Percentiles rank a stretch among this genome's conserved stretches.
Conservation (phyloP, 2,113 vertebrate genomes). For the Aramus guarauna region DNA sequence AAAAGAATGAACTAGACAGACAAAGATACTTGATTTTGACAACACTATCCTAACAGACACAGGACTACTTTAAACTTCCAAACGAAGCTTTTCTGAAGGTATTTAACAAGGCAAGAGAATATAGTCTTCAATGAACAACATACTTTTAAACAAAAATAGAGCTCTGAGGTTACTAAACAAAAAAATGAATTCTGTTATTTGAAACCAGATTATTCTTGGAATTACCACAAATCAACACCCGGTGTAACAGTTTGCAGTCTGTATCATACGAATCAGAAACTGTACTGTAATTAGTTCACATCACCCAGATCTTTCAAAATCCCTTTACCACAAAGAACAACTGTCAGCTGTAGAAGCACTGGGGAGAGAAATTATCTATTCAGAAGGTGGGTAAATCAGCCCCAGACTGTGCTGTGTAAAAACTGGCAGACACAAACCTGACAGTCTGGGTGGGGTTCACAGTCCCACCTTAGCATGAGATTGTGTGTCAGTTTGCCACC, state of each 20-base stretch:
- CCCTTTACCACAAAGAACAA: neutral
- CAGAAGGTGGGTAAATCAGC: neutral
- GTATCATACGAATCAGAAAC: neutral
- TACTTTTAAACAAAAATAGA: neutral
- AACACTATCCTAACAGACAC: neutral
- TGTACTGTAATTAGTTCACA: neutral
- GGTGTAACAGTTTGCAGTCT: neutral
- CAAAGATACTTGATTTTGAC: neutral
- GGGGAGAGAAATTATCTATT: neutral
- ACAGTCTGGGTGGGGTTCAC: neutral
- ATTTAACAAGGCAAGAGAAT: neutral
- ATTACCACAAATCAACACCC: neutral
- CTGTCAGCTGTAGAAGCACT: neutral
- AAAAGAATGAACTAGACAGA: neutral
- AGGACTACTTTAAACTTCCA: neutral
- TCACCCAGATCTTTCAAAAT: slow-evolving; percentile 3
- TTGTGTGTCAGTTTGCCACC: neutral
- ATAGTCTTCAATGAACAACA: neutral
- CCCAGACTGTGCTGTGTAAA: neutral
- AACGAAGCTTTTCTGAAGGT: neutral
- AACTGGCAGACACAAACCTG: neutral
- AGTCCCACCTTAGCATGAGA: neutral
- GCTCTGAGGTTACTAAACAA: neutral
- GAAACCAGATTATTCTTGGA: neutral
- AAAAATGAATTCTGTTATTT: neutral